Conservation (phyloP, 1,140 invertebrate genomes). For the Bombus huntii region DNA sequence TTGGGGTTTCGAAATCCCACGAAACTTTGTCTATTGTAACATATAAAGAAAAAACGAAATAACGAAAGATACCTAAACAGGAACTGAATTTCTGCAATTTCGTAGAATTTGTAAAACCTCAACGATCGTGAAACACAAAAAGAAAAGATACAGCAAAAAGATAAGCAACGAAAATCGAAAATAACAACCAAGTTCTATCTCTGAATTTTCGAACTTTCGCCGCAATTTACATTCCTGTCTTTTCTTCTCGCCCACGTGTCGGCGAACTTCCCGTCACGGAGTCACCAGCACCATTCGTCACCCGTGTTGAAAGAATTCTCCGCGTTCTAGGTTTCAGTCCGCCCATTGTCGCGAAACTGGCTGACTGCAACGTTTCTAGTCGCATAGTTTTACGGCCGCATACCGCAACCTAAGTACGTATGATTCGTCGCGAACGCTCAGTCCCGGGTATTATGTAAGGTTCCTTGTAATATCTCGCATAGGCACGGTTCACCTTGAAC, state of each 20-base stretch:
- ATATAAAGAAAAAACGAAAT: too few relatives aligned
- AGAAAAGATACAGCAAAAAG: too few relatives aligned
- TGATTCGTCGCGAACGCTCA: constrained; percentile 71
- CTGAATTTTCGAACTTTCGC: neutral
- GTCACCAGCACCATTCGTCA: constrained; percentile 10
- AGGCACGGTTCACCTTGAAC: constrained; percentile 70
- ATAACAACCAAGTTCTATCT: neutral
- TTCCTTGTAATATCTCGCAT: constrained; percentile 71
- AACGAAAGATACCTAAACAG: too few relatives aligned
- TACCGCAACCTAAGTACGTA: constrained; percentile 51
- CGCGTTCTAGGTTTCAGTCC: constrained; percentile 29
- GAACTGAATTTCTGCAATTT: too few relatives aligned
- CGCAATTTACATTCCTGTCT: neutral
- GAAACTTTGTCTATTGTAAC: too few relatives aligned
- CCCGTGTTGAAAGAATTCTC: neutral
- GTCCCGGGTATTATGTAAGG: constrained; percentile 56
- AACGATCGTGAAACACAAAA: neutral
- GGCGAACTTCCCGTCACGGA: neutral
- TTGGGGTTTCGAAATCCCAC: too few relatives aligned
- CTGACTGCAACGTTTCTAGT: constrained; percentile 26
- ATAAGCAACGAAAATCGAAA: neutral
- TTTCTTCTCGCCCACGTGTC: neutral
- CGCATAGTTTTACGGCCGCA: constrained; percentile 33
- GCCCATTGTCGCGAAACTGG: constrained; percentile 47
- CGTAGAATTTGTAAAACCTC: neutral